Evolutionary conservation across 2,888 invertebrate genomes (phyloP), one percentile per base, ranked within the genome.

Genomic region (Tenthredo scrophulariae): DNA sequence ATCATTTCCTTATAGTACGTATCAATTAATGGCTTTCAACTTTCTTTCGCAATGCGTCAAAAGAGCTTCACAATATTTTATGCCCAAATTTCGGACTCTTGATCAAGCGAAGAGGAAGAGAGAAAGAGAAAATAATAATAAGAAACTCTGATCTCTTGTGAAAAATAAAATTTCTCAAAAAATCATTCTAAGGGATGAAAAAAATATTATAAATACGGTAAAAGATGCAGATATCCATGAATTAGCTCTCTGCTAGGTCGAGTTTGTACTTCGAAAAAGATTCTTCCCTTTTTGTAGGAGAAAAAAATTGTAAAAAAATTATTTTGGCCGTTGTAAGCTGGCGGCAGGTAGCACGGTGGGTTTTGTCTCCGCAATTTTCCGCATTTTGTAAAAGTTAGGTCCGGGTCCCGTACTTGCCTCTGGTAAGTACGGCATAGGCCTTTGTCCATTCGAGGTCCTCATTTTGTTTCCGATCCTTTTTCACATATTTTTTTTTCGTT

Each of bases 371-470:
- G 43, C 9, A 74, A 74, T 74, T 74, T 74, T 74, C 70, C 62
- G 26, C 43, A 74, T 74, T 13, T 74, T 43, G 72, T 74, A 33
- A 37, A 74, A 74, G 10, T 43, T 13, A 7, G n/a, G n/a, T 9
- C 72, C 72, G 10, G 72, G 22, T 43, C 18, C 13, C n/a, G 26
- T 9, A 74, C 72, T 43, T 40, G n/a, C 72, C 29, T 43, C 40
- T 22, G 43, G n/a, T 26, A 74, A 74, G 72, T 74, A 6, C 37
- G 33, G 37, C 37, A 29, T 70, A 18, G 22, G 72, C 72, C 72
- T 74, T 74, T 74, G 43, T 74, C 72, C 72, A 74, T 74, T 74
- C 72, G 26, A 74, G 72, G 72, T 74, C 72, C 72, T 43, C 72
- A 18, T 74, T 74, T 74, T 43, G 43, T 74, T 74, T 74, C 43